These are phyloP conservation scores for Sphaerodactylus townsendi DNA, from an alignment of 2,113 vertebrate genomes.

Conservation along the genomic window DNA sequence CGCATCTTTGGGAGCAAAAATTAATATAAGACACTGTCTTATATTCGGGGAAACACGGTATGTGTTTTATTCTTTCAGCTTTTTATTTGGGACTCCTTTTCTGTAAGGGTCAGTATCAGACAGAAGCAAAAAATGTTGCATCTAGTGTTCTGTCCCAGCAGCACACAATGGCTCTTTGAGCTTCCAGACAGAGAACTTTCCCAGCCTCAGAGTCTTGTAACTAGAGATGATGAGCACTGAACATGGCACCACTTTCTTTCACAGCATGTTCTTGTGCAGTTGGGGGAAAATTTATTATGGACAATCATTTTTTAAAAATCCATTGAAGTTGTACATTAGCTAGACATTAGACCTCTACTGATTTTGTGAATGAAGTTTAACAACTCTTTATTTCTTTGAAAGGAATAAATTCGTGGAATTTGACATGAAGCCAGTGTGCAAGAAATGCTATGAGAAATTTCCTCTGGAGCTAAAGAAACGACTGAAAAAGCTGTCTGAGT, in stretches of 20 bases:
- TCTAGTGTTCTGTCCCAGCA: neutral
- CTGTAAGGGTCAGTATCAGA: neutral
- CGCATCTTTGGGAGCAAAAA: no score
- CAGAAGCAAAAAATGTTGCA: neutral
- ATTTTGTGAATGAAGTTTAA: slow-evolving; percentile 34
- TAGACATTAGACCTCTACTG: neutral
- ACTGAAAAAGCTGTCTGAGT: slow-evolving; percentile 90
- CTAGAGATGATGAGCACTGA: neutral
- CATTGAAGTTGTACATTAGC: neutral
- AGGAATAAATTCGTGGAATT: slow-evolving; percentile 99
- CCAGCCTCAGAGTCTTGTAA: neutral
- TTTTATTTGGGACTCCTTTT: neutral
- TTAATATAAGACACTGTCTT: no score
- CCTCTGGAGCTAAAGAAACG: slow-evolving; percentile 96
- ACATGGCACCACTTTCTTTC: neutral
- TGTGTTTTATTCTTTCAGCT: neutral
- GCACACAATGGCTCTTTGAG: neutral
- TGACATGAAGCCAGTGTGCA: slow-evolving; percentile 97
- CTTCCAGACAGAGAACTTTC: neutral
- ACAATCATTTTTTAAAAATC: neutral
- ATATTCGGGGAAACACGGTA: no score
- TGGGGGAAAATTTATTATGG: neutral
- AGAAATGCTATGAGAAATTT: slow-evolving; percentile 95
- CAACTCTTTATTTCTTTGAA: slow-evolving; percentile 20
- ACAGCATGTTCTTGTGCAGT: neutral